phyloP scores from a whole-genome alignment of 2,888 invertebrate genomes.

The Brachylomia viminalis region DNA sequence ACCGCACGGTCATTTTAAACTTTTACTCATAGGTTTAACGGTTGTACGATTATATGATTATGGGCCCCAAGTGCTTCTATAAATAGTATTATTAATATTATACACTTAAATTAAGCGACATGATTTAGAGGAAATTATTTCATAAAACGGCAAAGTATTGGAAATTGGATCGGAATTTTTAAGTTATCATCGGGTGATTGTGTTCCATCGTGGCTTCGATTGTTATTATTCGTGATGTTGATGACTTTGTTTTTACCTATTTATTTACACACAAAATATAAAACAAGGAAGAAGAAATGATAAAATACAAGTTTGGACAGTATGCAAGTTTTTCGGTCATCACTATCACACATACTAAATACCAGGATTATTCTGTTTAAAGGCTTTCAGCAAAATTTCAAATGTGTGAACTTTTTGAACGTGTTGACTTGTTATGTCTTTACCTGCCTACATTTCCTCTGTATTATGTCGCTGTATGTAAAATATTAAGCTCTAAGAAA shows the following conservation, averaged over 20 bases:
- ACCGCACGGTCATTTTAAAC: conserved; percentile 76
- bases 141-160: neutral
- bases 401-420: neutral
- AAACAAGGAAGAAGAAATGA: neutral
- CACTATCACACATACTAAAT: neutral
- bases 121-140: conserved; percentile 44
- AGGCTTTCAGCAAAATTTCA: neutral
- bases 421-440: neutral
- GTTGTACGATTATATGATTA: conserved; percentile 72
- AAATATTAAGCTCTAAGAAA: conserved; percentile 55
- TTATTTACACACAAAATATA: too few relatives aligned
- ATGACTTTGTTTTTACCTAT: neutral
- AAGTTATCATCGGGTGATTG: conserved; percentile 3
- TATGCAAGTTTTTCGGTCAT: neutral
- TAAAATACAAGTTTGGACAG: neutral
- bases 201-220: neutral
- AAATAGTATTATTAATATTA: conserved; percentile 67
- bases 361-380: neutral
- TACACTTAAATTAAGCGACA: conserved; percentile 45
- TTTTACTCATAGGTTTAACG: conserved; percentile 63
- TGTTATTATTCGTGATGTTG: neutral
- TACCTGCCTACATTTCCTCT: conserved; percentile 26
- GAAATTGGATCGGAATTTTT: neutral
- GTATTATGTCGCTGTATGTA: conserved; percentile 44
- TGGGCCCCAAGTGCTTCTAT: conserved; percentile 75